phyloP scores from a whole-genome alignment of 2,797 vertebrate genomes.

The Neostethus bicornis region DNA sequence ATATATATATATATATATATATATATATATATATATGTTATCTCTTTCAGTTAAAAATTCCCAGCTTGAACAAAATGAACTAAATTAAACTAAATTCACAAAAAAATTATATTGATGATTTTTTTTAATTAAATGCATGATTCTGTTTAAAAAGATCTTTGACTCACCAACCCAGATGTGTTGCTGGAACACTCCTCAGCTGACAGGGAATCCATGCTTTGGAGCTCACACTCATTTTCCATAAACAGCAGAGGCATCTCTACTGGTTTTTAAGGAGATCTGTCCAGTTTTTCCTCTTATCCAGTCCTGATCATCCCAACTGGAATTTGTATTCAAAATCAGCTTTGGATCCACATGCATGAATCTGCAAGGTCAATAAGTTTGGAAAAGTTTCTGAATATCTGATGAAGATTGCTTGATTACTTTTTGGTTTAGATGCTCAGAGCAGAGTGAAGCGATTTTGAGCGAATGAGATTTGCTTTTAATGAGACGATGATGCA shows the following conservation, averaged over 20 bases:
- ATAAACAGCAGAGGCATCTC: slow-evolving; percentile 72
- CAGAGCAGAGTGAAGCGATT: background rate
- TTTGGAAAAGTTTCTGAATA: rapidly evolving
- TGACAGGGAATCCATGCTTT: slow-evolving; percentile 56
- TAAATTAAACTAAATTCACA: too few species aligned
- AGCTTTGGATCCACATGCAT: background rate
- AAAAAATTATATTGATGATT: too few species aligned
- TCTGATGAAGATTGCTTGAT: slow-evolving; percentile 9
- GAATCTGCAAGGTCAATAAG: too few species aligned
- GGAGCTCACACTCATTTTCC: slow-evolving; percentile 50
- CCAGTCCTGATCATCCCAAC: slow-evolving; percentile 5
- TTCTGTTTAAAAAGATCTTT: too few species aligned
- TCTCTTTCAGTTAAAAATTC: too few species aligned
- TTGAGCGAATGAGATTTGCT: background rate
- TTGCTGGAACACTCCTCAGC: slow-evolving; percentile 57
- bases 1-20: too few species aligned
- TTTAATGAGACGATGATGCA: slow-evolving; percentile 30
- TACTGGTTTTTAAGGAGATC: background rate
- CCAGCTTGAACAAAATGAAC: too few species aligned
- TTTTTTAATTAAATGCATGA: too few species aligned
- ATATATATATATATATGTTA: too few species aligned
- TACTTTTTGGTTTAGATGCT: background rate
- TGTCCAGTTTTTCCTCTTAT: background rate
- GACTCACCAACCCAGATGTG: slow-evolving; percentile 61
- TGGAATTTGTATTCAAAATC: background rate